Evolutionary conservation across 2,797 vertebrate genomes (phyloP), one percentile per base, ranked within the genome.

Genomic region (Pseudochaenichthys georgianus): DNA sequence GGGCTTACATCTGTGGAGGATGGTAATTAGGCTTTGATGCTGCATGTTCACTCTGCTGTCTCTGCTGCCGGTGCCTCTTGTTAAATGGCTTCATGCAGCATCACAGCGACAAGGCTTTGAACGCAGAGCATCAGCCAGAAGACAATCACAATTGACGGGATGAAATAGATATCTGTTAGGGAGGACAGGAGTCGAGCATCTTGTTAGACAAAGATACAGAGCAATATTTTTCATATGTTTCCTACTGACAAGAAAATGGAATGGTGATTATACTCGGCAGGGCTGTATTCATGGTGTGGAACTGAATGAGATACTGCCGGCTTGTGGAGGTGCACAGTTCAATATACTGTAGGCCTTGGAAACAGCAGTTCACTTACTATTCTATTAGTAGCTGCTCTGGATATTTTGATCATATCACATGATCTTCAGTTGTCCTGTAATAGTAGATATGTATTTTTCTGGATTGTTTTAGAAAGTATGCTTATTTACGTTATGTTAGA

Each of bases 11-110:
- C 66, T 84, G 52, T 64, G 13, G 46, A 68, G 46, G 66, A 55
- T 57, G 46, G 68, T 79, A 82, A 82, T 85, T 75, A 72, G 58
- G 50, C 58, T 85, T 81, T 88, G 81, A 87, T 82, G 66, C 52
- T 38, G 38, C 34, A 2, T 48, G 60, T 65, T 80, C 59, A 28
- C 28, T 82, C 59, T 62, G 7, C 59, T 64, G 7, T 60, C 55
- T 57, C 0, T 77, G 58, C 46, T 71, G 73, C 47, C 15, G 0
- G 17, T 70, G 43, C 67, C 52, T 77, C 63, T 54, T 67, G 42
- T 67, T 74, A 62, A 73, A 75, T 57, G 28, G 51, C 53, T 75
- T 80, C 38, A 77, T 53, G 50, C 74, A 15, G 75, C 53, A 76
- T 78, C 77, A 57, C 60, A 60, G 54, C 57, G 81, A 82, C 62